phyloP scores from a whole-genome alignment of 1,140 invertebrate species.

The Papilio aristodemus region DNA sequence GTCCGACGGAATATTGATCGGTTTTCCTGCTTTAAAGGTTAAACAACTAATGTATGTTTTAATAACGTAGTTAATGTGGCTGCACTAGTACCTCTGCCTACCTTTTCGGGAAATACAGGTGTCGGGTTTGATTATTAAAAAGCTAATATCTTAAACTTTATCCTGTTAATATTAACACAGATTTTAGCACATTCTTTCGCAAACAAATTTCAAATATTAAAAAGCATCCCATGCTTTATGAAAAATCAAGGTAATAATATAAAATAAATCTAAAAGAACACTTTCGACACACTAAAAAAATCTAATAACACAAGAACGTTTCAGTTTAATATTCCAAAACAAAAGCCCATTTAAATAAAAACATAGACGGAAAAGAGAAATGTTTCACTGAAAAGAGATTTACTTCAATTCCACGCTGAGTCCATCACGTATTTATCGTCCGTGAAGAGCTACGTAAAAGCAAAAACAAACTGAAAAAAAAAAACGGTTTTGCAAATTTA shows the following conservation, averaged over 20 bases:
- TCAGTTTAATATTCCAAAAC: conserved; percentile 17
- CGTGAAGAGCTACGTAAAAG: conserved; percentile 14
- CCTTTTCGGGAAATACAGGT: too few species aligned
- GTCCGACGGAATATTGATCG: background rate
- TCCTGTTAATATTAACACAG: too few species aligned
- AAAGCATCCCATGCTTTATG: too few species aligned
- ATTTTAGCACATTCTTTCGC: too few species aligned
- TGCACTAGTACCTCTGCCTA: too few species aligned
- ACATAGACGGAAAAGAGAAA: conserved; percentile 12
- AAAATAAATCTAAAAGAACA: background rate
- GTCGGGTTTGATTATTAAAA: too few species aligned
- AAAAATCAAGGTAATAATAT: too few species aligned
- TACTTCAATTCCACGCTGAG: conserved; percentile 21
- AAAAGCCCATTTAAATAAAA: conserved; percentile 13
- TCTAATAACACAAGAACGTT: background rate
- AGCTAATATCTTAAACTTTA: too few species aligned
- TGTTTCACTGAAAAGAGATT: conserved; percentile 21
- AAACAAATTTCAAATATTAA: background rate
- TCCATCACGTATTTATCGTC: conserved; percentile 29
- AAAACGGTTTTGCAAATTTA: background rate
- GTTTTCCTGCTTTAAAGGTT: background rate
- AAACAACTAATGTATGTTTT: background rate
- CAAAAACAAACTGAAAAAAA: conserved; percentile 9
- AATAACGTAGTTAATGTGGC: too few species aligned
- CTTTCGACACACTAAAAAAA: background rate